Evolutionary conservation across 1,140 invertebrate genomes (phyloP), one percentile per base, ranked within the genome.

Genomic region (Anoplolepis gracilipes): DNA sequence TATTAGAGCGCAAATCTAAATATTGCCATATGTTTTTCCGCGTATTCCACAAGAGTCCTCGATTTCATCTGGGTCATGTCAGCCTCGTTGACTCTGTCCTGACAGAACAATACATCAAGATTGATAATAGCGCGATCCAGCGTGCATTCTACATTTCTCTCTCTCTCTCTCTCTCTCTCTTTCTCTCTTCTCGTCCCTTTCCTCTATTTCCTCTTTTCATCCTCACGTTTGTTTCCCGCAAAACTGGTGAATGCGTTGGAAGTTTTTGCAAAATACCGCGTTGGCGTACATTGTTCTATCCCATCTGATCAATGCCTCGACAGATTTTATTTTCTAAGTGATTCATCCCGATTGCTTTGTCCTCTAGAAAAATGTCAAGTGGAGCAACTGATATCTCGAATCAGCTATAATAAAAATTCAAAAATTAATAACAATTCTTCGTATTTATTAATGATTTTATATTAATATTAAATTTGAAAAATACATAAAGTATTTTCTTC

Each of bases 61-160:
- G 78, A 91, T 87, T 76, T 75, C 90, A 92, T 92, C 87, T 92
- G 84, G 90, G 88, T 91, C 91, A 91, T 88, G 90, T 92, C 91
- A 91, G 61, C 61, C 69, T 39, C 82, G 90, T 86, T 89, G 88
- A 89, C 88, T 89, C 78, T 77, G n/a, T 61, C 64, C 84, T 82
- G 88, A 89, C 88, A 89, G 88, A 84, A 89, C 88, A 89, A 89
- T 89, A 86, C 88, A 88, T 89, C 85, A 90, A 85, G 78, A 90
- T 89, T 89, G 88, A 90, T 88, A 90, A 90, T 90, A 36, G 87
- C 59, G 76, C 87, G 87, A 89, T 88, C 61, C 69, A 77, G 77
- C 87, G 65, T 72, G 72, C 78, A 46, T 72, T 82, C 73, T 82
- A 84, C 88, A 73, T 84, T 61, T 57, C 57, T 84, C 86, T 87